Conservation (phyloP, 2,113 vertebrate species). For the Dipodomys ordii region DNA sequence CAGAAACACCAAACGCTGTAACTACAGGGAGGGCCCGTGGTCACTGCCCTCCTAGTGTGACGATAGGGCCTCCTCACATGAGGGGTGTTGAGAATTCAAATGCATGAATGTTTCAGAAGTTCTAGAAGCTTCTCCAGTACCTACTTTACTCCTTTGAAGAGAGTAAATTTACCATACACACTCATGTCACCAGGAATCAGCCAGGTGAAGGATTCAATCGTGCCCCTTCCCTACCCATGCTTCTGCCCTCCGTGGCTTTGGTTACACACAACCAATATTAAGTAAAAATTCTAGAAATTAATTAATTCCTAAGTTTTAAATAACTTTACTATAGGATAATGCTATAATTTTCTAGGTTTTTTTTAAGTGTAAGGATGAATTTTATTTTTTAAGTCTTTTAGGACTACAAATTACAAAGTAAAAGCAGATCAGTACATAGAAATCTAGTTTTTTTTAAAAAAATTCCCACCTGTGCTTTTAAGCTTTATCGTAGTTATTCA, state of each 20-base stretch:
- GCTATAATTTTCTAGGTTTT: background rate
- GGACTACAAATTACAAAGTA: constrained; percentile 81
- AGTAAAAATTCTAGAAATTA: background rate
- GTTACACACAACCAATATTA: background rate
- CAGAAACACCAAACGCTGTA: background rate
- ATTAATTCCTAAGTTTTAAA: background rate
- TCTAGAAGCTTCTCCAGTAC: too few relatives aligned
- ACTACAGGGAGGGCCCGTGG: background rate
- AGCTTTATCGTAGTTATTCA: constrained; percentile 48
- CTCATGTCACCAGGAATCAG: background rate
- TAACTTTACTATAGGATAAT: background rate
- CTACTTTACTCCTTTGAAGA: background rate
- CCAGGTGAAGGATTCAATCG: too few relatives aligned
- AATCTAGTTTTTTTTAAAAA: constrained; percentile 68
- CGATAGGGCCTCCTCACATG: background rate
- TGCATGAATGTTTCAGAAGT: background rate
- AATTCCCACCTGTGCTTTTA: constrained; percentile 54
- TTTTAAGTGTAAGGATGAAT: constrained; percentile 78
- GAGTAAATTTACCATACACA: background rate
- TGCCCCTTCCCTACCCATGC: too few relatives aligned
- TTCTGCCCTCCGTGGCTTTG: background rate
- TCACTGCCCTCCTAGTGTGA: background rate
- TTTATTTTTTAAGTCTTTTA: constrained; percentile 79
- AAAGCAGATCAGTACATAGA: constrained; percentile 71
- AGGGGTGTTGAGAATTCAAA: background rate